Evolutionary conservation across 2,797 vertebrate genomes (phyloP).

Genomic region (Silurus lanzhouensis): DNA sequence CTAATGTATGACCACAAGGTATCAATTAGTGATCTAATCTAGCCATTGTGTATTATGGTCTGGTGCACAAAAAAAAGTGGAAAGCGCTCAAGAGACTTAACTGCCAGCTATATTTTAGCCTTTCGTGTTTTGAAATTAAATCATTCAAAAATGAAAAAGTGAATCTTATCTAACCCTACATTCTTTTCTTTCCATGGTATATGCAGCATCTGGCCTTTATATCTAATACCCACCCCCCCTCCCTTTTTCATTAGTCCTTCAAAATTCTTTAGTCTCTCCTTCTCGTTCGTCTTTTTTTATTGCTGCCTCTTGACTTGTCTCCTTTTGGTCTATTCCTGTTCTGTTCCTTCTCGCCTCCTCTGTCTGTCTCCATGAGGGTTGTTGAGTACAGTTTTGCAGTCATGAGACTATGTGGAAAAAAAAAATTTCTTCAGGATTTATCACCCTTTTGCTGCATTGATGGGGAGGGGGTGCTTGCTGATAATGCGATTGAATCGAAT

Average conservation of each 20-base stretch:
- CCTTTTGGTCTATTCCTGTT: conserved; percentile 16
- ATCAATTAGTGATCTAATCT: neutral
- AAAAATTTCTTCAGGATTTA: neutral
- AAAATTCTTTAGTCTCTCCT: conserved; percentile 29
- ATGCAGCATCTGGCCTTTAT: conserved; percentile 10
- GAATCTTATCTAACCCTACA: neutral
- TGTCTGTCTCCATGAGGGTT: conserved; percentile 29
- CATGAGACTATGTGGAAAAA: conserved; percentile 11
- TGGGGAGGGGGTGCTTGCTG: conserved; percentile 22
- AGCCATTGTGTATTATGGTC: neutral
- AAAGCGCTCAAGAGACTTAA: neutral
- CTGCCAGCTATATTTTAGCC: neutral
- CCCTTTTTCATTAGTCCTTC: conserved; percentile 21
- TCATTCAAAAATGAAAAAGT: conserved; percentile 1
- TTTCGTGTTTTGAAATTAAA: neutral
- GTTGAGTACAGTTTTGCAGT: conserved; percentile 18
- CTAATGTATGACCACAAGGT: neutral
- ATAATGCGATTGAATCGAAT: conserved; percentile 36
- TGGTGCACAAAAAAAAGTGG: neutral
- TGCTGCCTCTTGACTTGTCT: conserved; percentile 27
- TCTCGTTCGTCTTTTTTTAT: conserved; percentile 34
- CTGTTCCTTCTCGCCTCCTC: conserved; percentile 17
- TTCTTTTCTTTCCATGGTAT: conserved; percentile 28
- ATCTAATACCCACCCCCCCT: conserved; percentile 1
- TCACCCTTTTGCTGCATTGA: conserved; percentile 33